phyloP scores from a whole-genome alignment of 2,888 invertebrate species.

The Drosophila merina region DNA sequence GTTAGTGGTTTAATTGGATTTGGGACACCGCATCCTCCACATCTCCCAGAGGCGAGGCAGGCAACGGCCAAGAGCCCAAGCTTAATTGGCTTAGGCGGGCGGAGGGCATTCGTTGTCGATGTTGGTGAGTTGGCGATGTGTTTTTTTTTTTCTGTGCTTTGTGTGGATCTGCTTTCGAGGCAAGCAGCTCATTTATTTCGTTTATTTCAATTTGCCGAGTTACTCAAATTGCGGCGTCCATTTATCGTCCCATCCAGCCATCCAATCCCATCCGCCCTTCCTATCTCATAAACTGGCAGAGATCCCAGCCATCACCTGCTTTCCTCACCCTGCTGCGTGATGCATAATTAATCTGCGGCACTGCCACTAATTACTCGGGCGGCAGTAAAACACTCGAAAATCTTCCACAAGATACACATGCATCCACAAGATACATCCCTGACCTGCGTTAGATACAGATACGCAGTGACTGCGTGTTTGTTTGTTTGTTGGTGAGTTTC shows the following conservation, averaged over 20 bases:
- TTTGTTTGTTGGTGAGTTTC: background rate
- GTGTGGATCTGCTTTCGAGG: background rate
- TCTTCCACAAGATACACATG: constrained; percentile 12
- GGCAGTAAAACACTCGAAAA: constrained; percentile 11
- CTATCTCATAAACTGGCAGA: background rate
- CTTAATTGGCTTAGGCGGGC: constrained; percentile 47
- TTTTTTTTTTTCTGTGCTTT: background rate
- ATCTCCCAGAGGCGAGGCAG: background rate
- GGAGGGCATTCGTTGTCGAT: constrained; percentile 27
- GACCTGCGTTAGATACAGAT: constrained; percentile 57
- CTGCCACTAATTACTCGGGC: constrained; percentile 32
- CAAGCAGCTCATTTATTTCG: constrained; percentile 42
- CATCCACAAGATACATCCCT: constrained; percentile 55
- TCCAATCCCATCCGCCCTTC: constrained; percentile 19
- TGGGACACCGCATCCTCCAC: background rate
- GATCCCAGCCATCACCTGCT: constrained; percentile 3
- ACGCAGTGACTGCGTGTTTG: constrained; percentile 25
- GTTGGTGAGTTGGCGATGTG: constrained; percentile 24
- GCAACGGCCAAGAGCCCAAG: constrained; percentile 17
- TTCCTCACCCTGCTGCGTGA: constrained; percentile 22
- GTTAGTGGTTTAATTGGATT: constrained; percentile 19
- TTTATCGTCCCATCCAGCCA: constrained; percentile 7
- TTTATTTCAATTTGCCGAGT: constrained; percentile 66
- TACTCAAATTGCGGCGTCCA: constrained; percentile 34
- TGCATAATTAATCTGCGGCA: constrained; percentile 45